Evolutionary conservation across 2,113 vertebrate genomes (phyloP).

Genomic region (Atlantisia rogersi): DNA sequence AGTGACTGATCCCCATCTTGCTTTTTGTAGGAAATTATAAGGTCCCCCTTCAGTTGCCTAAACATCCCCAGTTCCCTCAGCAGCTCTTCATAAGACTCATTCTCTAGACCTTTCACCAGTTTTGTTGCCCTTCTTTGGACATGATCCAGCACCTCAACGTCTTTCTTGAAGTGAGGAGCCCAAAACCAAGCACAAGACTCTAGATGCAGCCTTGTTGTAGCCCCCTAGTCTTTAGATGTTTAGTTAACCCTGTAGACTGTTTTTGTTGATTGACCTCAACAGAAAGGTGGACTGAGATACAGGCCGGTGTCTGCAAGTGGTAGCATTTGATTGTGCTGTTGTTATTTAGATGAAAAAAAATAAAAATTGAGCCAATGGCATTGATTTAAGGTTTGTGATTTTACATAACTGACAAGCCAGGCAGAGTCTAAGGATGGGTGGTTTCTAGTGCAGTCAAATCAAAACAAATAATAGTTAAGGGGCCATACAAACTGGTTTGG

Average conservation of each 20-base stretch:
- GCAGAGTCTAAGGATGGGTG: background rate
- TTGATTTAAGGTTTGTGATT: slow-evolving; percentile 8
- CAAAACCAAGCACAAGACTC: background rate
- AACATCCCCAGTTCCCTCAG: background rate
- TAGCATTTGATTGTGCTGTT: slow-evolving; percentile 9
- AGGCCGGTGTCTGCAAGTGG: slow-evolving; percentile 20
- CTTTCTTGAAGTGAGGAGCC: background rate
- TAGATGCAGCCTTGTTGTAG: background rate
- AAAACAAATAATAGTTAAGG: slow-evolving; percentile 28
- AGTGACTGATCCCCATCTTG: fast-evolving
- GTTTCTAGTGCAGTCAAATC: background rate
- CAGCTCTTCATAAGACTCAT: background rate
- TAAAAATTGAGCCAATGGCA: background rate
- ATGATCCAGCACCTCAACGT: background rate
- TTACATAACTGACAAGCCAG: background rate
- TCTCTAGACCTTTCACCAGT: background rate
- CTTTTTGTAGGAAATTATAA: fast-evolving
- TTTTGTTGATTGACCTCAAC: background rate
- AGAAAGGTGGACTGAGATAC: background rate
- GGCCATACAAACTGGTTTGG: background rate
- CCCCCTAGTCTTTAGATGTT: background rate
- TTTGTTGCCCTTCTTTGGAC: background rate
- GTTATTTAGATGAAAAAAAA: background rate
- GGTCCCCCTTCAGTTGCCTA: background rate
- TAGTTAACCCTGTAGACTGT: background rate